Base-by-base conservation (phyloP, 2,888 invertebrate species). In the Hofmannophila pseudospretella region DNA sequence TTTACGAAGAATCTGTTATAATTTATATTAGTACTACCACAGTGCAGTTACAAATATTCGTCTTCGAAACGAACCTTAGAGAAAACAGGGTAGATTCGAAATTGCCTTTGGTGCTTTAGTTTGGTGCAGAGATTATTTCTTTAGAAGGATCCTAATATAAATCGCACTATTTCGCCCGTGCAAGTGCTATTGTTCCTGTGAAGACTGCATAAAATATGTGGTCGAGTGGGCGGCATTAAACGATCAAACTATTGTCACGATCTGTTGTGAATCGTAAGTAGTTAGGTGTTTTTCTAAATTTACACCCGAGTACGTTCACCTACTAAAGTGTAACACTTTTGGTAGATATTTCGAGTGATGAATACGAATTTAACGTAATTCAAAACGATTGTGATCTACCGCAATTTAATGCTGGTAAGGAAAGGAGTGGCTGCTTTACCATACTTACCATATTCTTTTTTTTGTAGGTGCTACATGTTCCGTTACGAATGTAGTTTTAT, bases 271-370 rank as follows among this genome's bases (percentile, higher is more conserved):
- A 13, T 7, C 20, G 32, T 26, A 16, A 22, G 37, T 36, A 30
- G 37, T 32, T 32, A 8, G 8, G 10, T 38, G 32, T 51, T 45
- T 47, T 58, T 65, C 65, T 70, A 70, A 64, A 59, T 60, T 61
- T 67, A 66, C 41, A 55, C 52, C 23, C 41, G 53, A 47, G 63
- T 64, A 50, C 65, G 54, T 67, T 70, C 62, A 65, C 67, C 65
- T 61, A 54, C 30, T 42, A 51, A 45, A 55, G 54, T 60, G 60
- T 65, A 52, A 62, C 60, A 60, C 61, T 60, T 58, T 57, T 47
- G 40, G 44, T 43, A 37, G 41, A 41, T 51, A 49, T 60, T 47
- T 47, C 43, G 49, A 47, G 46, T 58, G 49, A 54, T 52, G 55
- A 58, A 56, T 58, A 62, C 55, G 34, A 55, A 59, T 57, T 58